Percentiles rank a stretch among this genome's conserved stretches.
These are phyloP conservation scores for Corythoichthys intestinalis DNA, from an alignment of 2,113 vertebrate genomes.

Conservation along the genomic window DNA sequence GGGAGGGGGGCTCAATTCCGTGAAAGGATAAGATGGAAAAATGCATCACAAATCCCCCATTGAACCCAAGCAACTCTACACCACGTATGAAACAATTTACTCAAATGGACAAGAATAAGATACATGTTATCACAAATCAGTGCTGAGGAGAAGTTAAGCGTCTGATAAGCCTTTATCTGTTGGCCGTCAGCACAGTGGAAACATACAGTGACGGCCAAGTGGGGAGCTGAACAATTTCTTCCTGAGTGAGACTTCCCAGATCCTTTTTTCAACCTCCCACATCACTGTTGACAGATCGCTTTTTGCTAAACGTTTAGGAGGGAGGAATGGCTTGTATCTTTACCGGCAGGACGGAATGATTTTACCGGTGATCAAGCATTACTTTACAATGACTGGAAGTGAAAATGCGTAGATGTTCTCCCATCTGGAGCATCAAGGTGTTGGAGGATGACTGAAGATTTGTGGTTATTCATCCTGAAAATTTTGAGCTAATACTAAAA, in stretches of 20 bases:
- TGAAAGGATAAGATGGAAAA: slow-evolving; percentile 38
- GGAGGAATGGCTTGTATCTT: slow-evolving; percentile 3
- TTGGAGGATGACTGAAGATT: neutral
- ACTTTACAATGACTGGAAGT: neutral
- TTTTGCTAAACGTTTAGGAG: slow-evolving; percentile 13
- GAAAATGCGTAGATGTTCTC: neutral
- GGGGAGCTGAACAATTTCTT: neutral
- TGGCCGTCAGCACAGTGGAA: slow-evolving; percentile 2
- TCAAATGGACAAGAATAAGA: slow-evolving; percentile 13
- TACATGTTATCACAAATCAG: neutral
- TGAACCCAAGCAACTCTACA: slow-evolving; percentile 22
- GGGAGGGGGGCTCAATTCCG: slow-evolving; percentile 11
- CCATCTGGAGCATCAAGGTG: neutral
- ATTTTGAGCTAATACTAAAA: too few species aligned
- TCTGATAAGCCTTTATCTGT: slow-evolving; percentile 5
- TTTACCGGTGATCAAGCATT: neutral
- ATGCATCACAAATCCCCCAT: slow-evolving; percentile 8
- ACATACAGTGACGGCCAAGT: slow-evolving; percentile 2
- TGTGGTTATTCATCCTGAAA: neutral
- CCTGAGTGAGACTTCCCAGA: slow-evolving; percentile 22
- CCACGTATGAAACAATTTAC: slow-evolving; percentile 5
- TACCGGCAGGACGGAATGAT: neutral
- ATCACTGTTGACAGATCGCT: neutral
- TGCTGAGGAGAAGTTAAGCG: neutral
- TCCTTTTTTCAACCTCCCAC: slow-evolving; percentile 37